phyloP scores from a whole-genome alignment of 2,113 vertebrate genomes.

The Conger conger region DNA sequence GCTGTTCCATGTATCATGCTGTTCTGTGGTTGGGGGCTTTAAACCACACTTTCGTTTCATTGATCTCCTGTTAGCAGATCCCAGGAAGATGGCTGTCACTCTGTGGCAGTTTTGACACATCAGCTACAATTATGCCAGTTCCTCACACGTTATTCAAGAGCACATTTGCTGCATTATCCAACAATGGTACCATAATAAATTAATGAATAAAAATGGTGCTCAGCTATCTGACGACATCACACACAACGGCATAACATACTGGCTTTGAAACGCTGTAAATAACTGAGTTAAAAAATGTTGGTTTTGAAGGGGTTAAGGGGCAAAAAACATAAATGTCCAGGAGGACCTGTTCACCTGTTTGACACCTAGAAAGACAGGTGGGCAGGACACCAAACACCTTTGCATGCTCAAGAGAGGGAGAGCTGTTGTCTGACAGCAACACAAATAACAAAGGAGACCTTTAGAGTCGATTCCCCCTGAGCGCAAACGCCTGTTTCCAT shows the following conservation, averaged over 20 bases:
- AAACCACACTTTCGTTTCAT: no score
- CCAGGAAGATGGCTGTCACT: neutral
- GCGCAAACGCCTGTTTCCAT: conserved; percentile 32
- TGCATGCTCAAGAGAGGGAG: neutral
- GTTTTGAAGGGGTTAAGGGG: neutral
- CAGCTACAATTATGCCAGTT: neutral
- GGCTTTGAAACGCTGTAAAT: no score
- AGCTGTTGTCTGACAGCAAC: neutral
- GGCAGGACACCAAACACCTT: neutral
- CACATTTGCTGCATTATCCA: neutral
- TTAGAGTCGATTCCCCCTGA: conserved; percentile 20
- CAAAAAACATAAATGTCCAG: no score
- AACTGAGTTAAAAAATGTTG: neutral
- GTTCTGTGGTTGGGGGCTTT: no score
- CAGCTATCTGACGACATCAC: no score
- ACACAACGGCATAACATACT: no score
- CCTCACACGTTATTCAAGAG: neutral
- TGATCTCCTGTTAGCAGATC: neutral
- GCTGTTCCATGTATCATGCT: no score
- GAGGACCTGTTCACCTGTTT: neutral
- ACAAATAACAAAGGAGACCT: conserved; percentile 10
- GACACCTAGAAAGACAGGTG: neutral
- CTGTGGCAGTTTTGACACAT: neutral
- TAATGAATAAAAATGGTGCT: no score
- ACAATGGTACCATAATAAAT: no score